Conservation (phyloP, 2,113 vertebrate genomes). For the Oostethus manadensis region DNA sequence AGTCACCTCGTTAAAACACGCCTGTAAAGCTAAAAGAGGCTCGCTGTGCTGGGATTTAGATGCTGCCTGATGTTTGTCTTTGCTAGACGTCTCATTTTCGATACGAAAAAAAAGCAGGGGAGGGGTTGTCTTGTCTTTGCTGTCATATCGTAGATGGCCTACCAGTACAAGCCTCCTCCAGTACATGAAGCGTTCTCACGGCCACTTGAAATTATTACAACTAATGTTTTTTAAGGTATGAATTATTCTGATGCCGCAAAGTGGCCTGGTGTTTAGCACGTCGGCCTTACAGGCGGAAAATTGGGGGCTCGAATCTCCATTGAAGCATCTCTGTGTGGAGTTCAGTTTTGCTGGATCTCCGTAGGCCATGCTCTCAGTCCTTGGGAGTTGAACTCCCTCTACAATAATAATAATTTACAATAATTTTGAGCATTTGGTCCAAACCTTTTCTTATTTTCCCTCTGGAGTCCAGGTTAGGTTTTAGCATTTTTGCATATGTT, state of each 20-base stretch:
- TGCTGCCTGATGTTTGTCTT: conserved; percentile 52
- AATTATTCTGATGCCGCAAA: background rate
- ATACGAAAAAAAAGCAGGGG: conserved; percentile 31
- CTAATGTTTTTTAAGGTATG: background rate
- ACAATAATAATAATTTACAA: too few species aligned
- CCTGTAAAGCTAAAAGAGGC: conserved; percentile 38
- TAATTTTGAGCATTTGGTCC: too few species aligned
- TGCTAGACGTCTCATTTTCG: conserved; percentile 41
- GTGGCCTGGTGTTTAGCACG: background rate
- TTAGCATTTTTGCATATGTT: too few species aligned
- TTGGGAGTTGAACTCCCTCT: too few species aligned
- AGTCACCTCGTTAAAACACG: conserved; percentile 57
- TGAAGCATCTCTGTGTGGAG: too few species aligned
- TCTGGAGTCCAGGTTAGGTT: too few species aligned
- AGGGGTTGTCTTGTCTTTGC: conserved; percentile 41
- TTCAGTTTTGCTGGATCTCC: too few species aligned
- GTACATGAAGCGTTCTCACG: background rate
- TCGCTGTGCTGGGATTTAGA: conserved; percentile 48
- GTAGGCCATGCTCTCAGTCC: too few species aligned
- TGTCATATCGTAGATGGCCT: conserved; percentile 38
- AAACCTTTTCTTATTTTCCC: too few species aligned
- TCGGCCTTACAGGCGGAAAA: too few species aligned
- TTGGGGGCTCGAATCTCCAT: too few species aligned
- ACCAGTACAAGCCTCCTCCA: background rate
- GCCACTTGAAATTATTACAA: background rate